Percentiles rank a stretch among this genome's conserved stretches.
Evolutionary conservation across 2,797 vertebrate species (phyloP).

Genomic region (Phoeniculus purpureus): DNA sequence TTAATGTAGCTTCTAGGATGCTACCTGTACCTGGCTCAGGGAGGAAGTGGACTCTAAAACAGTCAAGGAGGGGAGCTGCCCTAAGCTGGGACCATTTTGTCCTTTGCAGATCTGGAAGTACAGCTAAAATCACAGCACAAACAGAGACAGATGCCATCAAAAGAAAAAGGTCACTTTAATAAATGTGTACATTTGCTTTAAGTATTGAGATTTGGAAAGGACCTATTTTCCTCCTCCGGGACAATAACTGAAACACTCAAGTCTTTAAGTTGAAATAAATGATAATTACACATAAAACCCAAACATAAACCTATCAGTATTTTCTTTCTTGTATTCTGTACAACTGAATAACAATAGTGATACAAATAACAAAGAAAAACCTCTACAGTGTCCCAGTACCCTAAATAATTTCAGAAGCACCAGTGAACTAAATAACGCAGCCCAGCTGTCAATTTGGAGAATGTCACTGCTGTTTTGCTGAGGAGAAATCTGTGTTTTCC

Average conservation of each 20-base stretch:
- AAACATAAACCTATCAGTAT: accelerated
- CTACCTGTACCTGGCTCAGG: neutral
- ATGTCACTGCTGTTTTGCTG: neutral
- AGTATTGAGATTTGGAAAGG: neutral
- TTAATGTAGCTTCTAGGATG: neutral
- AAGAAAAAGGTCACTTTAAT: neutral
- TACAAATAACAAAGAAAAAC: too few species aligned
- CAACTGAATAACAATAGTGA: neutral
- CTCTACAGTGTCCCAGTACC: neutral
- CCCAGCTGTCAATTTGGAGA: neutral
- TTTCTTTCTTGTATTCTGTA: neutral
- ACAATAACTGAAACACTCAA: neutral
- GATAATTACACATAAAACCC: neutral
- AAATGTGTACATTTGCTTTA: neutral
- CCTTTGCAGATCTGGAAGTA: neutral
- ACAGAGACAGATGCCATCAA: neutral
- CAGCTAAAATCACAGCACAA: neutral
- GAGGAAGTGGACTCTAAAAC: neutral
- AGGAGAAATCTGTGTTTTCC: neutral
- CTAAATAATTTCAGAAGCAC: neutral
- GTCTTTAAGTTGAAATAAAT: neutral
- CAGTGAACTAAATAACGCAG: neutral
- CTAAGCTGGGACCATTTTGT: neutral
- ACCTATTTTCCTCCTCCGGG: neutral
- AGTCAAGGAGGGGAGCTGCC: neutral